Base-by-base conservation (phyloP, 2,113 vertebrate species). In the Amphiprion percula region DNA sequence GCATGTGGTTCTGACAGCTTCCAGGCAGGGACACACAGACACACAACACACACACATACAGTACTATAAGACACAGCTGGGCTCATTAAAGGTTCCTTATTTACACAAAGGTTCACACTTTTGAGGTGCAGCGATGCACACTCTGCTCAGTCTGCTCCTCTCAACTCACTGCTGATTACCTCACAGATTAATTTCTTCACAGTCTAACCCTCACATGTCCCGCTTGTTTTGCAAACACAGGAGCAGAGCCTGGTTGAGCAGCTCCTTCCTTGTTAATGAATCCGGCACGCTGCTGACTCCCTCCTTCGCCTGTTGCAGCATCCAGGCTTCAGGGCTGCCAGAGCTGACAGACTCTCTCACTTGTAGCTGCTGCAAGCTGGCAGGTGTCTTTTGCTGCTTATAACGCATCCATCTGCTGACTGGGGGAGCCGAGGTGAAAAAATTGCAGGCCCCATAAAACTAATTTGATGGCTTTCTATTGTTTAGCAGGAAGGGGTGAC, bases 1-100 rank as follows among this genome's bases (percentile, higher is more conserved):
- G 95, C 96, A 96, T 95, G 93, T 94, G 96, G 91, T 90, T 95
- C 92, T 96, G 96, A 97, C 97, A 97, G 95, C 90, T 94, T 95
- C 67, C 41, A 39, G 39, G 55, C 44, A 66, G 47, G 47, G 21
- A 49, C 6, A n/a, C 28, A 55, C 3, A 49, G 10, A 39, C 33
- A 64, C 54, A 58, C 59, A 37, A 39, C 33, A 64, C 54, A 10
- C 23, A 77, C 41, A 39, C 55, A 33, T 24, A 46, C 3, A 65
- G 54, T 24, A 46, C 30, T 2, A 37, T 37, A 37, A 37, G 41
- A 44, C 11, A 63, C 58, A 54, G 56, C 60, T 61, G 39, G 24
- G 78, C 47, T 74, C n/a, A 53, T 68, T 39, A 30, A 71, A 62
- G 8, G n/a, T 80, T 23, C 58, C 55, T 28, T 68, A 73, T 64